phyloP scores from a whole-genome alignment of 2,113 vertebrate genomes.

The Echinops telfairi region DNA sequence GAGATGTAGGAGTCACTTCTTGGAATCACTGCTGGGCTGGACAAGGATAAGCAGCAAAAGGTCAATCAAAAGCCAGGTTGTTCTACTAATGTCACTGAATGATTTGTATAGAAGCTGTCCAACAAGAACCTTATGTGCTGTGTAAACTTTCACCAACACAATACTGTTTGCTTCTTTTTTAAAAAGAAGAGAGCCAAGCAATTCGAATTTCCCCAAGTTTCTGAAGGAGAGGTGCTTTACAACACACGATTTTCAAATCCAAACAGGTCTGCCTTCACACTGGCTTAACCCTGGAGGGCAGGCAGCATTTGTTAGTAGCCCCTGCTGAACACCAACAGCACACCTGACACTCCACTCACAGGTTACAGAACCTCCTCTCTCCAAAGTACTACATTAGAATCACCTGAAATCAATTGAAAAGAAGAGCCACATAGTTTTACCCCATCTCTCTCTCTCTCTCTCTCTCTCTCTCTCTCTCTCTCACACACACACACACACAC shows the following conservation, averaged over 20 bases:
- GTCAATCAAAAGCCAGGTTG: background rate
- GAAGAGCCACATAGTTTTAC: background rate
- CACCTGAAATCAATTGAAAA: background rate
- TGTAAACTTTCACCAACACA: background rate
- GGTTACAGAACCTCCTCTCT: background rate
- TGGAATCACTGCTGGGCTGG: background rate
- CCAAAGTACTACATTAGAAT: background rate
- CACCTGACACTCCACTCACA: background rate
- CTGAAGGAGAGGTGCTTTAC: background rate
- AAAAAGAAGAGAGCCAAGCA: background rate
- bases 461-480: too few species aligned
- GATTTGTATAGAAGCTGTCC: background rate
- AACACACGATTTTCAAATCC: background rate
- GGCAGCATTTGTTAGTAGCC: background rate
- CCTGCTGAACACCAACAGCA: background rate
- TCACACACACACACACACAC: too few species aligned
- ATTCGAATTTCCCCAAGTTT: background rate
- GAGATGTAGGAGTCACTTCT: background rate
- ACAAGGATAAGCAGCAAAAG: background rate
- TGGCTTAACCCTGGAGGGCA: background rate
- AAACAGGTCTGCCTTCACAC: background rate
- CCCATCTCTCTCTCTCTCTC: too few species aligned
- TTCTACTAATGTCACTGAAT: background rate
- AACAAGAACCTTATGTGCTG: background rate
- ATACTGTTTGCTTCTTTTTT: too few species aligned